phyloP scores from a whole-genome alignment of 1,140 invertebrate species.

The Oreohelix idahoensis region DNA sequence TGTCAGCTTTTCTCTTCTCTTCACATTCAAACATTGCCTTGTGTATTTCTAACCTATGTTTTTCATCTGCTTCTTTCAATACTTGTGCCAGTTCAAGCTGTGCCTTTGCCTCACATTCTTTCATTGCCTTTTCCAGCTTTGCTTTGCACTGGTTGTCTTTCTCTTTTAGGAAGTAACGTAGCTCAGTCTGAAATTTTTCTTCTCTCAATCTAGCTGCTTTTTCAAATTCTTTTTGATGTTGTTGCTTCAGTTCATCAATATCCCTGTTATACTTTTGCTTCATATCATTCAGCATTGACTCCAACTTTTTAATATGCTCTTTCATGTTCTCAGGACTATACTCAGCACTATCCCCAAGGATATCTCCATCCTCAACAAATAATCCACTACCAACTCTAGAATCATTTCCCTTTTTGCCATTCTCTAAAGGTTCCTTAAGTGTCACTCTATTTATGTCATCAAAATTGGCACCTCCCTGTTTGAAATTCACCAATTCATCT shows the following conservation, averaged over 20 bases:
- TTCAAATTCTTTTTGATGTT: conserved; percentile 28
- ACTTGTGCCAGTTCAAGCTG: neutral
- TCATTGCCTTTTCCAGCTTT: conserved; percentile 4
- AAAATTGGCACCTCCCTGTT: neutral
- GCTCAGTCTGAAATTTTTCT: conserved; percentile 28
- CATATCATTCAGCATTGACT: neutral
- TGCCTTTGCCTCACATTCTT: conserved; percentile 8
- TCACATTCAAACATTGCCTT: neutral
- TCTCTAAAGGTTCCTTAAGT: too few species aligned
- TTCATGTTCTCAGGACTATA: neutral
- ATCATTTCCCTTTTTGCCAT: too few species aligned
- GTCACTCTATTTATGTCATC: neutral
- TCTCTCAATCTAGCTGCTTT: neutral
- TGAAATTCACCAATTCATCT: neutral
- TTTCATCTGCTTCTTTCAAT: conserved; percentile 8
- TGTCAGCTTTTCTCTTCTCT: neutral
- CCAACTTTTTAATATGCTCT: neutral
- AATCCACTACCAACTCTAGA: too few species aligned
- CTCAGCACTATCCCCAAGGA: neutral
- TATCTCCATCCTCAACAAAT: too few species aligned
- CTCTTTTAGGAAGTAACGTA: conserved; percentile 25
- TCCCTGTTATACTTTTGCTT: neutral
- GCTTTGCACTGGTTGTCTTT: neutral
- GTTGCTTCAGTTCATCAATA: neutral
- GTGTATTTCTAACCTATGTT: neutral